Evolutionary conservation across 2,888 invertebrate species (phyloP).

Genomic region (Clusia tigrina): DNA sequence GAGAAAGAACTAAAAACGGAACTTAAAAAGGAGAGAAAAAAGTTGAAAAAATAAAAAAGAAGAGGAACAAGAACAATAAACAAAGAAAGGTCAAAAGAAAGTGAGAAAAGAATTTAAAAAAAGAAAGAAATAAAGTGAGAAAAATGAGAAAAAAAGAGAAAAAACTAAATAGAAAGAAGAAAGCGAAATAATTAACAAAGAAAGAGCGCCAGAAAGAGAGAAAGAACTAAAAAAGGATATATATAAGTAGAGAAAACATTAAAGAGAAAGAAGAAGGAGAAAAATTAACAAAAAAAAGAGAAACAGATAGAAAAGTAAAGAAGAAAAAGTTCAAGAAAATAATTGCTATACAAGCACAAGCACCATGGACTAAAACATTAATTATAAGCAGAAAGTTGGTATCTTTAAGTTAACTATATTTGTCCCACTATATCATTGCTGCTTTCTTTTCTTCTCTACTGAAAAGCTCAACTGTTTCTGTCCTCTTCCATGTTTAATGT

Average conservation of each 20-base stretch:
- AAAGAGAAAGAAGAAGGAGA: not conserved
- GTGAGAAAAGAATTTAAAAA: not conserved
- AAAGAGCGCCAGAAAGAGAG: not conserved
- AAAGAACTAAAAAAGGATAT: not conserved
- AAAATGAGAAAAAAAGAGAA: not conserved
- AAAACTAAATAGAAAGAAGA: not conserved
- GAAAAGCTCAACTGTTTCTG: too few species aligned
- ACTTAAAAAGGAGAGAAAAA: not conserved
- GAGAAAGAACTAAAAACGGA: not conserved
- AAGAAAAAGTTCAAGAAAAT: not conserved
- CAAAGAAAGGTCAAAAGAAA: not conserved
- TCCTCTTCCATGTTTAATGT: too few species aligned
- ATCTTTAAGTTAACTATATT: too few species aligned
- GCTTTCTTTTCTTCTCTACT: too few species aligned
- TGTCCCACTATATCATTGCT: too few species aligned
- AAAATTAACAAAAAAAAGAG: not conserved
- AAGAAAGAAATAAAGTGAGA: not conserved
- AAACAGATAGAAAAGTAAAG: not conserved
- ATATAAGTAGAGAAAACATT: not conserved
- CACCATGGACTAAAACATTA: too few species aligned
- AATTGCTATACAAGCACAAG: too few species aligned
- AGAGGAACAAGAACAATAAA: not conserved
- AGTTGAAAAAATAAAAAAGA: not conserved
- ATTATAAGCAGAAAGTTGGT: too few species aligned
- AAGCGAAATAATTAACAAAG: not conserved